Evolutionary conservation across 2,888 invertebrate genomes (phyloP).

Genomic region (Chrysolina americana): DNA sequence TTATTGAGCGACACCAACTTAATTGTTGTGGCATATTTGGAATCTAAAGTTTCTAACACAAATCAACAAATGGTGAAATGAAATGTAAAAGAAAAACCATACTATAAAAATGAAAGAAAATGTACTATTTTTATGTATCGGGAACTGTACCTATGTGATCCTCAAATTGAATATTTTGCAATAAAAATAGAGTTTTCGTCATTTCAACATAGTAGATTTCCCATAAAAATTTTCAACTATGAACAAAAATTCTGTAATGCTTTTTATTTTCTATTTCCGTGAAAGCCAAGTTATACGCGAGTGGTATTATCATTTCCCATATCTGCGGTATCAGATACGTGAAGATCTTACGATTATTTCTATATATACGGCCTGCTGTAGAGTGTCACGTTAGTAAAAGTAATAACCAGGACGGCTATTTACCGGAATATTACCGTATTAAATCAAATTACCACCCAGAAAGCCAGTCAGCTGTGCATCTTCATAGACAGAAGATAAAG

Average conservation of each 20-base stretch:
- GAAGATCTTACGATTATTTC: conserved; percentile 28
- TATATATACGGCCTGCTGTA: conserved; percentile 20
- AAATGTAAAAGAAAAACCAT: too few relatives aligned
- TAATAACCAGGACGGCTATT: neutral
- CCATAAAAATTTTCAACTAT: neutral
- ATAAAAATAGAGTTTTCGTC: too few relatives aligned
- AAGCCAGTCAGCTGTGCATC: neutral
- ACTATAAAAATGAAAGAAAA: too few relatives aligned
- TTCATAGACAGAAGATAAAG: neutral
- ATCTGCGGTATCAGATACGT: conserved; percentile 28
- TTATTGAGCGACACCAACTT: too few relatives aligned
- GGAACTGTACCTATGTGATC: too few relatives aligned
- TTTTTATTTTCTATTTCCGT: conserved; percentile 23
- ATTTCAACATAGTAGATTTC: neutral
- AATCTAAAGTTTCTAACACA: too few relatives aligned
- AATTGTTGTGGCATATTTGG: too few relatives aligned
- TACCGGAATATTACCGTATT: neutral
- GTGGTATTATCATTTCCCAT: conserved; percentile 21
- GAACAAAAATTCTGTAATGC: conserved; percentile 13
- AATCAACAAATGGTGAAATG: too few relatives aligned
- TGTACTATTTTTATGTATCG: too few relatives aligned
- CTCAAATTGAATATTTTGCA: too few relatives aligned
- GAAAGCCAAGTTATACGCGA: conserved; percentile 26
- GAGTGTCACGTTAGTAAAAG: conserved; percentile 17
- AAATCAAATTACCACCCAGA: conserved; percentile 6